Evolutionary conservation across 2,888 invertebrate genomes (phyloP).

Genomic region (Synanthedon vespiformis): DNA sequence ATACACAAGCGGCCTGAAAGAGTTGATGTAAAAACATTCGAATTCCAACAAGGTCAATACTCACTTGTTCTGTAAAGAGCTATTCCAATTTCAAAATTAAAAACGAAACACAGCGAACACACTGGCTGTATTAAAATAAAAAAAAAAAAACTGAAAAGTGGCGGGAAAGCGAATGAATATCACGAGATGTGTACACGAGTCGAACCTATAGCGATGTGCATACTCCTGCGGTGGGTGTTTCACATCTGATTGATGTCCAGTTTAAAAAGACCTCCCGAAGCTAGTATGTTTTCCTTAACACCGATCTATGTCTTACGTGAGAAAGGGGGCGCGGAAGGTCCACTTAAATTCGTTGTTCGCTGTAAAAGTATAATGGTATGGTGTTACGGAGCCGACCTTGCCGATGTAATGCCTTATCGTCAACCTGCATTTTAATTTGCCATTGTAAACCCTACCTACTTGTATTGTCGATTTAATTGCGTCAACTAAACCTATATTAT

Average conservation of each 20-base stretch:
- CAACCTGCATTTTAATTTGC: conserved; percentile 4
- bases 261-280: background rate
- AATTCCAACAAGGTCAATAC: too few species aligned
- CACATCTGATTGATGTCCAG: background rate
- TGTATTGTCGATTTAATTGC: too few species aligned
- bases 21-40: too few species aligned
- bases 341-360: background rate
- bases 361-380: background rate
- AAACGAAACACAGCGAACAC: background rate
- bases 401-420: conserved; percentile 13
- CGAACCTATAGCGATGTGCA: conserved; percentile 10
- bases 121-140: background rate
- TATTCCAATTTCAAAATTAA: background rate
- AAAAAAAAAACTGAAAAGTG: background rate
- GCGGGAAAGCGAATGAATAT: conserved; percentile 8
- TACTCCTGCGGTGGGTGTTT: conserved; percentile 1
- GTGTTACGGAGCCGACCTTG: conserved; percentile 15
- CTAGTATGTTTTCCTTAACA: background rate
- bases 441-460: too few species aligned
- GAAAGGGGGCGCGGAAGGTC: background rate
- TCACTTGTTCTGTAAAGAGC: background rate
- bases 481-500: too few species aligned
- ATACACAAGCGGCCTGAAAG: too few species aligned
- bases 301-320: background rate
- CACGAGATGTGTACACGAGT: conserved; percentile 18